phyloP scores from a whole-genome alignment of 2,113 vertebrate genomes.

The Leucopternis melanops region DNA sequence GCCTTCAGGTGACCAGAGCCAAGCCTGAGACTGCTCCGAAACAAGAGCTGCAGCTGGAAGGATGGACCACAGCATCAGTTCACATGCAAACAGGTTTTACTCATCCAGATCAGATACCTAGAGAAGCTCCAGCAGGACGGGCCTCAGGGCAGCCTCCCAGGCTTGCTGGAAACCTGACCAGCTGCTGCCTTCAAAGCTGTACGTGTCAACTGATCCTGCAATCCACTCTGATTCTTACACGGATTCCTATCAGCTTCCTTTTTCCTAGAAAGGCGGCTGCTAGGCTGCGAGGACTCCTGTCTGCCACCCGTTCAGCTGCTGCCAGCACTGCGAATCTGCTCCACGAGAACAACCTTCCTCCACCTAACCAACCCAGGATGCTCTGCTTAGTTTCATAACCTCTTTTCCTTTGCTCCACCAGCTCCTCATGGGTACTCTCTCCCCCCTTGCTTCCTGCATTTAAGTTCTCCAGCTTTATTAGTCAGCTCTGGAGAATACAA shows the following conservation, averaged over 20 bases:
- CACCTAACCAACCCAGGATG: background rate
- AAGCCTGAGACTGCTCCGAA: background rate
- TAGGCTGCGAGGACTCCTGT: background rate
- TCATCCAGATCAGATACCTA: background rate
- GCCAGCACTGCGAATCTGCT: background rate
- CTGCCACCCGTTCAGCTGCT: background rate
- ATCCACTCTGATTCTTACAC: background rate
- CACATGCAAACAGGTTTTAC: background rate
- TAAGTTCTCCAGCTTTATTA: background rate
- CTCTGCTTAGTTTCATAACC: background rate
- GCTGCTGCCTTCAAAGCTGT: background rate
- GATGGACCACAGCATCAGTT: accelerated
- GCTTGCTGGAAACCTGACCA: background rate
- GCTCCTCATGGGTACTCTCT: background rate
- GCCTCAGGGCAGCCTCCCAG: background rate
- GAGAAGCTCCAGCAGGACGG: background rate
- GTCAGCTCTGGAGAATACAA: background rate
- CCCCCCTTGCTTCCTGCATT: background rate
- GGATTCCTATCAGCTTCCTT: background rate
- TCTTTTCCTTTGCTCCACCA: background rate
- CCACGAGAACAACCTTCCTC: background rate
- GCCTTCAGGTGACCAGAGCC: background rate
- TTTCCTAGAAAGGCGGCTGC: background rate
- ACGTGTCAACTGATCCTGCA: background rate
- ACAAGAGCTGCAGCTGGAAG: background rate